Evolutionary conservation across 2,888 invertebrate genomes (phyloP).

Genomic region (Dione vanillae): DNA sequence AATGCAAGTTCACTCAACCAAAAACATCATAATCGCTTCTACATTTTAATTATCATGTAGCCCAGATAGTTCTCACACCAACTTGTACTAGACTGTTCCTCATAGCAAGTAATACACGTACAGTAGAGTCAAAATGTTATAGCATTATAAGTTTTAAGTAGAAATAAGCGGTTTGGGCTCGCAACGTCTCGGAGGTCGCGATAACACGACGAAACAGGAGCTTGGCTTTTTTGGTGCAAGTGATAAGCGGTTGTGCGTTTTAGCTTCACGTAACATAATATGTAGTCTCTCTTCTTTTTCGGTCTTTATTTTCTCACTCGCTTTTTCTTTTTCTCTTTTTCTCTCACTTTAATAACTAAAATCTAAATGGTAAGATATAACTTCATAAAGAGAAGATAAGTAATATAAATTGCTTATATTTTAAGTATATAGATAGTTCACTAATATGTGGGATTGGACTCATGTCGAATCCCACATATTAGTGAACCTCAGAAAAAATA

Average conservation of each 20-base stretch:
- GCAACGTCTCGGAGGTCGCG: slow-evolving; percentile 53
- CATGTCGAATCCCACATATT: no score
- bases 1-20: not conserved
- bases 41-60: slow-evolving; percentile 20
- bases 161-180: slow-evolving; percentile 56
- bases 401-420: no score
- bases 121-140: slow-evolving; percentile 48
- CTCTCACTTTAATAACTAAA: no score
- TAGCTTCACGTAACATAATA: no score
- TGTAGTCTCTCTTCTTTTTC: no score
- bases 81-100: slow-evolving; percentile 40
- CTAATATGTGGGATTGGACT: no score
- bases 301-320: no score
- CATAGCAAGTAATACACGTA: slow-evolving; percentile 40
- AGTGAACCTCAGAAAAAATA: no score
- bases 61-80: slow-evolving; percentile 24
- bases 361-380: no score
- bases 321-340: no score
- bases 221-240: slow-evolving; percentile 32
- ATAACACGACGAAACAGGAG: slow-evolving; percentile 51
- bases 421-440: no score
- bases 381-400: no score
- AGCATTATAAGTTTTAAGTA: slow-evolving; percentile 53
- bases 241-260: not conserved
- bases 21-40: slow-evolving; percentile 4